These are phyloP conservation scores for Lypha dubia DNA, from an alignment of 2,888 invertebrate genomes.

Conservation along the genomic window DNA sequence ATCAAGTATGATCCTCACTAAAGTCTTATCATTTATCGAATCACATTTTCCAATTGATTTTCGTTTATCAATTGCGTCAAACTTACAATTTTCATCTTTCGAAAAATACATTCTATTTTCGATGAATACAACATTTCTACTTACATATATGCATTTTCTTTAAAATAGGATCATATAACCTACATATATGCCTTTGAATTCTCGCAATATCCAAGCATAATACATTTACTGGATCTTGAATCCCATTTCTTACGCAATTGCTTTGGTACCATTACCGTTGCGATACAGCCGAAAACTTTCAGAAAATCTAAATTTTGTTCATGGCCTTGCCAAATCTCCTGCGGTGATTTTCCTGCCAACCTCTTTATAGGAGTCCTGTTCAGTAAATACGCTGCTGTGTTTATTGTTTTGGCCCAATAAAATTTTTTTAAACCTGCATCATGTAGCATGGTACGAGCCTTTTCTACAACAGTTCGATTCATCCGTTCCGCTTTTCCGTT, in stretches of 20 bases:
- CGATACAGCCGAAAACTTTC: constrained; percentile 41
- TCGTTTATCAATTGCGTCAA: neutral
- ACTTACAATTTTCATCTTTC: too few species aligned
- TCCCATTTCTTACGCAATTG: constrained; percentile 40
- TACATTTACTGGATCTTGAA: constrained; percentile 38
- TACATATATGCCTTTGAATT: constrained; percentile 46
- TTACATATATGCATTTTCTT: too few species aligned
- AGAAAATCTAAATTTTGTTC: too few species aligned
- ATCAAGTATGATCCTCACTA: constrained; percentile 8
- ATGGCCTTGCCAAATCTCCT: neutral
- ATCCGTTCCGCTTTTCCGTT: constrained; percentile 12
- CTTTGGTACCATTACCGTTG: constrained; percentile 40
- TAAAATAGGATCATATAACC: constrained; percentile 29
- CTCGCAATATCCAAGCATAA: too few species aligned
- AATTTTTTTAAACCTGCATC: neutral
- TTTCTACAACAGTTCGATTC: too few species aligned
- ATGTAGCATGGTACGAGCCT: too few species aligned
- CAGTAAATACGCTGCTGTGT: constrained; percentile 28
- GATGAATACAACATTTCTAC: too few species aligned
- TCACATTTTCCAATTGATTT: neutral
- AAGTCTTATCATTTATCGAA: neutral
- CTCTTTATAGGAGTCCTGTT: constrained; percentile 10
- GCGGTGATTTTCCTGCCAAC: neutral
- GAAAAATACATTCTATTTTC: too few species aligned
- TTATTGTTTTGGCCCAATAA: constrained; percentile 27